Percentiles rank a stretch among this genome's conserved stretches.
These are phyloP conservation scores for Phylloscopus trochiloides DNA, from an alignment of 2,113 vertebrate genomes.

Conservation along the genomic window DNA sequence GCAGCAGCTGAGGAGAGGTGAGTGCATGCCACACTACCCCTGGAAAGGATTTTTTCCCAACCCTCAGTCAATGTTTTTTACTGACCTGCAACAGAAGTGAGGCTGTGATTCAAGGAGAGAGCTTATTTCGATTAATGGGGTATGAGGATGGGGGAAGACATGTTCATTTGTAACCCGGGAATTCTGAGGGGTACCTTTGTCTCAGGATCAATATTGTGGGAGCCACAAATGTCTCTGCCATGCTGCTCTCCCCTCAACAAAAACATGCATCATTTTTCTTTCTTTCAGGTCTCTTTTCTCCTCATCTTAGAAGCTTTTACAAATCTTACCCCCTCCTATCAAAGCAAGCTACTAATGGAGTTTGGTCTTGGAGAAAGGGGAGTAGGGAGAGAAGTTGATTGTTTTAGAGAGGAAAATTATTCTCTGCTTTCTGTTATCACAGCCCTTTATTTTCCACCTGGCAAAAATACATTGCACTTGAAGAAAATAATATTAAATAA, in stretches of 20 bases:
- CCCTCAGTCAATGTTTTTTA: not conserved
- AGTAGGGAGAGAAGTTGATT: not conserved
- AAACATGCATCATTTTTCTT: slow-evolving; percentile 21
- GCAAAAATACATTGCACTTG: not conserved
- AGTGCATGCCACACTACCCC: not conserved
- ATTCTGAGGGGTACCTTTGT: slow-evolving; percentile 8
- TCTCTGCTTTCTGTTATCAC: not conserved
- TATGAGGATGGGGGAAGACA: slow-evolving; percentile 13
- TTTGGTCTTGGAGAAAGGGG: not conserved
- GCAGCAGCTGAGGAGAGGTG: not conserved
- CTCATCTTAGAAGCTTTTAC: not conserved
- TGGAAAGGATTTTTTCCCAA: not conserved
- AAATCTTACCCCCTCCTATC: not conserved
- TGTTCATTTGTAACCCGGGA: slow-evolving; percentile 26
- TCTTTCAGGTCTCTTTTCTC: not conserved
- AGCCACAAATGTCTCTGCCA: not conserved
- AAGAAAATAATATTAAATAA: not conserved
- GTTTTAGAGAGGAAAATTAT: not conserved
- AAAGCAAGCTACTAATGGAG: not conserved
- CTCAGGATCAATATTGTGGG: slow-evolving; percentile 16
- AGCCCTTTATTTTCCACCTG: not conserved
- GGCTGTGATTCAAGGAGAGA: slow-evolving; percentile 10
- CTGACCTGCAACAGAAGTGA: not conserved
- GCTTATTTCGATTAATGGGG: slow-evolving; percentile 37
- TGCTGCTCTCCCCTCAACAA: not conserved